Evolutionary conservation across 2,888 invertebrate genomes (phyloP).

Genomic region (Eupithecia dodoneata): DNA sequence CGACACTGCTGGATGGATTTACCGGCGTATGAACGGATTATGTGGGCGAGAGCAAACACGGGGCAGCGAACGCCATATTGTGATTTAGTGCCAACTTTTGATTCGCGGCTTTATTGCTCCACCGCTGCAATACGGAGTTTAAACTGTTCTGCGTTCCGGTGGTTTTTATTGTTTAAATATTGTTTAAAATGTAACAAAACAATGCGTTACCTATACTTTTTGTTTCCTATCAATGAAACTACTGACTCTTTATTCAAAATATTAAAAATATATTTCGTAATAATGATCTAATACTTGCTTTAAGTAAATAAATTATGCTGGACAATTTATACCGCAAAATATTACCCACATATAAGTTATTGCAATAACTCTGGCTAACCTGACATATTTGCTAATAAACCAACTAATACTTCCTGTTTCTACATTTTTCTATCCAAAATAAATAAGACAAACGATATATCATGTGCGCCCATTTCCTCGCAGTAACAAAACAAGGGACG

Average conservation of each 20-base stretch:
- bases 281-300: not conserved
- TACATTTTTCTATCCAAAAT: constrained; percentile 77
- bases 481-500: constrained; percentile 78
- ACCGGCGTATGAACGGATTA: constrained; percentile 83
- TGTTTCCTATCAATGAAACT: not conserved
- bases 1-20: constrained; percentile 82
- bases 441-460: constrained; percentile 81
- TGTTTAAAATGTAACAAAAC: not conserved
- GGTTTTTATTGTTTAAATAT: constrained; percentile 1
- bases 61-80: constrained; percentile 81
- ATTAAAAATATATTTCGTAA: not conserved
- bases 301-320: not conserved
- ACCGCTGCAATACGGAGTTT: constrained; percentile 58
- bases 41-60: constrained; percentile 84
- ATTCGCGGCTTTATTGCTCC: constrained; percentile 80
- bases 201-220: not conserved
- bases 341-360: constrained; percentile 12
- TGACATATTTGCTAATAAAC: constrained; percentile 73
- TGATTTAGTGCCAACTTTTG: constrained; percentile 81
- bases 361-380: constrained; percentile 62
- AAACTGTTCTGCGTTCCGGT: constrained; percentile 15
- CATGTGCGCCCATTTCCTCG: constrained; percentile 79
- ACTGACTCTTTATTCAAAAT: not conserved
- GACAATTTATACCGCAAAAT: not conserved
- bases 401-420: constrained; percentile 64